Evolutionary conservation across 2,113 vertebrate species (phyloP).

Genomic region (Toxotes jaculatrix): DNA sequence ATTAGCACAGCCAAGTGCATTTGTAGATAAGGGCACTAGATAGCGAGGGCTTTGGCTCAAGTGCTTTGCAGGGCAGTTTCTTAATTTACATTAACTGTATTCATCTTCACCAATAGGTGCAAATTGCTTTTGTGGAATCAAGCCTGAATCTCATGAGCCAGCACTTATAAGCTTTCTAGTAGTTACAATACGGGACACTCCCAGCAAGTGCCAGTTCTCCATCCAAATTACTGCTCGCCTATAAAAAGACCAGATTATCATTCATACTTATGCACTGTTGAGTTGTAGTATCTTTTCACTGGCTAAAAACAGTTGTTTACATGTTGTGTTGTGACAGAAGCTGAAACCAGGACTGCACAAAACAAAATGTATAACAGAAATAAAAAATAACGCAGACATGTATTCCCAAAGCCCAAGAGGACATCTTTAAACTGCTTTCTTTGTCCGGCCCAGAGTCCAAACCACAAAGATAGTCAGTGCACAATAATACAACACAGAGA

Average conservation of each 20-base stretch:
- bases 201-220: background rate
- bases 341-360: background rate
- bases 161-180: conserved; percentile 33
- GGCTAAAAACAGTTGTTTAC: background rate
- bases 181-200: background rate
- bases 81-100: conserved; percentile 63
- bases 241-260: background rate
- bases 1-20: conserved; percentile 53
- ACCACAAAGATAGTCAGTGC: background rate
- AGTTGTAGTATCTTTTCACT: background rate
- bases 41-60: conserved; percentile 40
- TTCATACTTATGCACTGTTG: background rate
- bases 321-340: background rate
- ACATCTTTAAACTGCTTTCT: background rate
- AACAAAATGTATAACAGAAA: background rate
- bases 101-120: conserved; percentile 57
- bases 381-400: background rate
- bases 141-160: conserved; percentile 58
- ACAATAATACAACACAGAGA: background rate
- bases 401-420: background rate
- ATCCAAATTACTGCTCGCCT: background rate
- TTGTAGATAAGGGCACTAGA: conserved; percentile 55
- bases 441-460: background rate
- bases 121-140: conserved; percentile 62
- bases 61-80: conserved; percentile 42